Evolutionary conservation across 2,888 invertebrate species (phyloP).

Genomic region (Monochamus alternatus): DNA sequence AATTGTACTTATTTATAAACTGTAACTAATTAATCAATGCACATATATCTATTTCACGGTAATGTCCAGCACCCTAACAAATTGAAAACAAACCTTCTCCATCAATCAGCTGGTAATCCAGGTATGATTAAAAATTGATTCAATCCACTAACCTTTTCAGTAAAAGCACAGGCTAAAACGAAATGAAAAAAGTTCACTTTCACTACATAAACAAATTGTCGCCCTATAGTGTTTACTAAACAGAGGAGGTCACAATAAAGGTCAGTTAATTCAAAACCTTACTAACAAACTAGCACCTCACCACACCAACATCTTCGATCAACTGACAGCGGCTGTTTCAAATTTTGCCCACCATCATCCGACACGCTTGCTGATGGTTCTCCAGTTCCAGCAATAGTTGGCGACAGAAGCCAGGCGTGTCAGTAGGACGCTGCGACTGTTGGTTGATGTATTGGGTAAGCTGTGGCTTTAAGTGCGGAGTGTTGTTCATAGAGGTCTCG

Average conservation of each 20-base stretch:
- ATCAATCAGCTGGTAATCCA: conserved; percentile 31
- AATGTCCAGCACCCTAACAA: neutral
- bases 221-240: conserved; percentile 52
- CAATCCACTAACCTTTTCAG: conserved; percentile 47
- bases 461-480: no score
- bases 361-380: conserved; percentile 30
- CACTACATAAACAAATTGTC: conserved; percentile 44
- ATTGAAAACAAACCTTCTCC: conserved; percentile 9
- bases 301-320: conserved; percentile 52
- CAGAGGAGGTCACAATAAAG: conserved; percentile 54
- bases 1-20: no score
- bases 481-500: no score
- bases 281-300: conserved; percentile 43
- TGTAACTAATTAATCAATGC: no score
- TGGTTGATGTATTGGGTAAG: neutral
- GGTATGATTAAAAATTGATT: conserved; percentile 4
- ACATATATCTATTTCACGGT: neutral
- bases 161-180: conserved; percentile 16
- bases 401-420: neutral
- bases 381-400: neutral
- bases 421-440: neutral
- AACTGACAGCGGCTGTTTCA: conserved; percentile 46
- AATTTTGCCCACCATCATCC: conserved; percentile 26
- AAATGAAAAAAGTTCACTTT: conserved; percentile 34
- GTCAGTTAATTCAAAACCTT: conserved; percentile 48